Base-by-base conservation (phyloP, 1,140 invertebrate species). In the Heliconius himera region DNA sequence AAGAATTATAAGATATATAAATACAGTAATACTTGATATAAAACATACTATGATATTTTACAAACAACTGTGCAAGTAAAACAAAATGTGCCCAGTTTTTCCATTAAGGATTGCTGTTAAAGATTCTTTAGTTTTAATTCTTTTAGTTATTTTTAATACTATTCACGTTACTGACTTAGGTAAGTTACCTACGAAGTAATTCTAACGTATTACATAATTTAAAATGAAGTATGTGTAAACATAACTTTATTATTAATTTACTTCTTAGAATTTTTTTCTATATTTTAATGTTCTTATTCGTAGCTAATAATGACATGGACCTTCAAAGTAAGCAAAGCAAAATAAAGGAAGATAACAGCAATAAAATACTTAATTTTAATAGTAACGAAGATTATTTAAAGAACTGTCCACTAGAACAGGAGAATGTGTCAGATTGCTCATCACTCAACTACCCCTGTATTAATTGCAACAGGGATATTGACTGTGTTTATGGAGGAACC, bases 371-470 rank as follows among this genome's bases (percentile, higher is more conserved):
- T 4, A 93, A 86, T 78, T 91, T 93, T 74, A 92, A 88, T 77
- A 87, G 88, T 20, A 90, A 88, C 82, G 91, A 93, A 75, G 93
- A 94, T 54, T 92, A 94, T 75, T 80, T 93, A n/a, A 92, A 91
- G 77, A 91, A 79, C 80, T 94, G 93, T 76, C 88, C 90, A 60
- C 49, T 83, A 46, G 88, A 90, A 33, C 80, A 89, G 66, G 88
- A 87, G 11, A 90, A 89, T 85, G 77, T 83, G 16, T 77, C 86
- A 20, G 91, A 95, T 46, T 96, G 96, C 82, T 92, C 94, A 22
- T 78, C 92, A 13, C 83, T 96, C n/a, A 92, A 95, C 8, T 94
- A 95, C 70, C 93, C 94, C 1, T 96, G 96, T 88, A 95, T 96
- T 51, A 88, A 88, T 36, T 96, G 96, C 85, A 87, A 91, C 20